These are phyloP conservation scores for Metaphire vulgaris DNA, from an alignment of 1,140 invertebrate genomes.

Conservation along the genomic window DNA sequence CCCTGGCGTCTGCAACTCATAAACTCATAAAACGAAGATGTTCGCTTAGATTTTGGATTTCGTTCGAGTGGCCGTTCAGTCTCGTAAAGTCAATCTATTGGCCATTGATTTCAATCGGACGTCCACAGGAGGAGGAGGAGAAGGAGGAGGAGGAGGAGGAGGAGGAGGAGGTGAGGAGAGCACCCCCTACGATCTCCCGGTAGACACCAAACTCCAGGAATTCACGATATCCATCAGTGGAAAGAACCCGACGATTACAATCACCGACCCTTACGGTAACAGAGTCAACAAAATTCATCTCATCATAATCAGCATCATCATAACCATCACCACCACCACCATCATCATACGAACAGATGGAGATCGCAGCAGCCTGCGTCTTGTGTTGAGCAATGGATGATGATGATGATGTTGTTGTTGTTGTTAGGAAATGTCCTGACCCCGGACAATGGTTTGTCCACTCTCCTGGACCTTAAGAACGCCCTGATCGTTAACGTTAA, in stretches of 20 bases:
- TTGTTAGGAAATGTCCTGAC: no score
- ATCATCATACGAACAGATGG: no score
- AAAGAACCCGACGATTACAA: constrained; percentile 52
- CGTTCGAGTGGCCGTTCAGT: constrained; percentile 59
- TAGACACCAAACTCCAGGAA: constrained; percentile 60
- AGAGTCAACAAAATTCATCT: no score
- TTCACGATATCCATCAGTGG: constrained; percentile 64
- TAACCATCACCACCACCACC: no score
- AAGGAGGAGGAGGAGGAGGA: no score
- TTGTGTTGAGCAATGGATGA: no score
- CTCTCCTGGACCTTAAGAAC: constrained; percentile 60
- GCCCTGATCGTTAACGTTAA: constrained; percentile 60
- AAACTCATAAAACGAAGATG: no score
- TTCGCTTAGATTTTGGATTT: constrained; percentile 60
- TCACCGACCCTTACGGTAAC: constrained; percentile 45
- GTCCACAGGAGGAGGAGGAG: constrained; percentile 18
- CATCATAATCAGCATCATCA: no score
- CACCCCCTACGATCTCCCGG: constrained; percentile 49
- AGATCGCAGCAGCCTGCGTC: no score
- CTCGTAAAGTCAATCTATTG: constrained; percentile 58
- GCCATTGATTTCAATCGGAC: constrained; percentile 38
- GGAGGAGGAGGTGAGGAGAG: constrained; percentile 22
- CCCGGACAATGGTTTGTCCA: constrained; percentile 51
- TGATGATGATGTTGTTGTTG: no score
- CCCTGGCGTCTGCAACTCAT: no score